Conservation (phyloP, 1,140 invertebrate genomes). For the Drosophila yakuba region DNA sequence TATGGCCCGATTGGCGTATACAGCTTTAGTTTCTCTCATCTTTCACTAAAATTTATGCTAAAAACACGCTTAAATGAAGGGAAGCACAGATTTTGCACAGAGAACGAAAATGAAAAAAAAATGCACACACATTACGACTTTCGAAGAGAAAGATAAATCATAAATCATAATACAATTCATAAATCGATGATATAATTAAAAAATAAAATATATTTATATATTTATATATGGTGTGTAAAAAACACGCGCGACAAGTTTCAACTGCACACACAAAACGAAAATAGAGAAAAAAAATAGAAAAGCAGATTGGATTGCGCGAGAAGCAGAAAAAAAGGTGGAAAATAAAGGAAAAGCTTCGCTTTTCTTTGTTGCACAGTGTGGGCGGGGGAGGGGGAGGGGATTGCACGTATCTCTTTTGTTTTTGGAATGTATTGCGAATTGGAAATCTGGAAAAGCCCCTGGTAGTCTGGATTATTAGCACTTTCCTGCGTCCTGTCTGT, state of each 20-base stretch:
- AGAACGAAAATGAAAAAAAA: slow-evolving; percentile 59
- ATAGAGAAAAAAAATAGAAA: slow-evolving; percentile 19
- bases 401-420: neutral
- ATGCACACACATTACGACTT: slow-evolving; percentile 47
- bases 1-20: slow-evolving; percentile 49
- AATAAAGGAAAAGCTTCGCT: slow-evolving; percentile 42
- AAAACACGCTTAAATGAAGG: slow-evolving; percentile 82
- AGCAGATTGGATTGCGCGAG: slow-evolving; percentile 9
- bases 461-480: slow-evolving; percentile 19
- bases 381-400: slow-evolving; percentile 3
- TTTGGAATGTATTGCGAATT: slow-evolving; percentile 27
- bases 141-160: slow-evolving; percentile 42
- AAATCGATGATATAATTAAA: slow-evolving; percentile 54
- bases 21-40: slow-evolving; percentile 47
- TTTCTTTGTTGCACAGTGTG: slow-evolving; percentile 21
- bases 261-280: slow-evolving; percentile 57
- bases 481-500: slow-evolving; percentile 19
- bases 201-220: slow-evolving; percentile 50
- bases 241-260: slow-evolving; percentile 33
- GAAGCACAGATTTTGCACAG: slow-evolving; percentile 83
- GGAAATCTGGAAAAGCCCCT: slow-evolving; percentile 7
- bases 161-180: slow-evolving; percentile 47
- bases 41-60: slow-evolving; percentile 83
- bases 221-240: slow-evolving; percentile 38
- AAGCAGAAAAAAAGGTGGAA: neutral